Conservation (phyloP, 2,888 invertebrate species). For the Dermolepida albohirtum region DNA sequence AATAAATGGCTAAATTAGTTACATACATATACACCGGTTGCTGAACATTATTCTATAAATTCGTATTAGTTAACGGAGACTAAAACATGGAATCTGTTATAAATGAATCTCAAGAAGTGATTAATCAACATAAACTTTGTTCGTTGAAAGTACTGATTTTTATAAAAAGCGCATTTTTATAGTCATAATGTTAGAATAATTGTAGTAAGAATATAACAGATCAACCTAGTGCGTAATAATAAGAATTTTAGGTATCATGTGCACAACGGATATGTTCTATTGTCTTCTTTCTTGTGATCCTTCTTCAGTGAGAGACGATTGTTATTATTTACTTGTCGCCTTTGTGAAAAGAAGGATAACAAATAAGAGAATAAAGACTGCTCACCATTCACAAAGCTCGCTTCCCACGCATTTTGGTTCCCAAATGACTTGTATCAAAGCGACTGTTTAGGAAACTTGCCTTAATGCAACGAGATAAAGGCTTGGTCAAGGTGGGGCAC, state of each 20-base stretch:
- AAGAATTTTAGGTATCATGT: slow-evolving; percentile 34
- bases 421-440: slow-evolving; percentile 57
- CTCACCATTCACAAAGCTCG: slow-evolving; percentile 56
- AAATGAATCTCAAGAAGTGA: too few relatives aligned
- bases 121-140: too few relatives aligned
- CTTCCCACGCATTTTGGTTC: slow-evolving; percentile 56
- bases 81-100: too few relatives aligned
- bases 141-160: too few relatives aligned
- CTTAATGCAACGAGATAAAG: slow-evolving; percentile 58
- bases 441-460: slow-evolving; percentile 63
- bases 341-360: slow-evolving; percentile 44
- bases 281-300: slow-evolving; percentile 35
- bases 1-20: too few relatives aligned
- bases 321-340: slow-evolving; percentile 43
- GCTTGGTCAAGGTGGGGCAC: slow-evolving; percentile 65
- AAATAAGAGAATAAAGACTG: slow-evolving; percentile 51
- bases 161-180: not conserved
- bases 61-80: too few relatives aligned
- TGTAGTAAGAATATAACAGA: slow-evolving; percentile 5
- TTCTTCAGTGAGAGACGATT: slow-evolving; percentile 41
- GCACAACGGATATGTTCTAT: slow-evolving; percentile 32
- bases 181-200: not conserved
- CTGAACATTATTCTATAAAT: too few relatives aligned
- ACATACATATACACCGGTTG: too few relatives aligned
- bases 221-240: not conserved